Evolutionary conservation across 2,888 invertebrate genomes (phyloP).

Genomic region (Chloroclysta siterata): DNA sequence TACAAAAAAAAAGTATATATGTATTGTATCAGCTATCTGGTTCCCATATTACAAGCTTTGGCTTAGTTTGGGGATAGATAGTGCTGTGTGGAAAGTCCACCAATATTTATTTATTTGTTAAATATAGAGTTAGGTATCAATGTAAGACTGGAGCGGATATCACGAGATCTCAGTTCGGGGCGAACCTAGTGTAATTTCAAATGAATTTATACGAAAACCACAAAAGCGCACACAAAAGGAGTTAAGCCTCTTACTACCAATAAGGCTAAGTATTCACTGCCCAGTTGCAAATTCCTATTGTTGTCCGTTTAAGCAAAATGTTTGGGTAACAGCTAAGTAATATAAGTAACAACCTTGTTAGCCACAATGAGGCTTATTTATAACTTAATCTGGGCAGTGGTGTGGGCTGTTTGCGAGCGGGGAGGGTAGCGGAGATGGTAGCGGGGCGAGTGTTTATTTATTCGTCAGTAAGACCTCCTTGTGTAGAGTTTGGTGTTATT

Average conservation of each 20-base stretch:
- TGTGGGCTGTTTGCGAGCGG: slow-evolving; percentile 12
- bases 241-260: slow-evolving; percentile 3
- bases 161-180: too few relatives aligned
- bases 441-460: neutral
- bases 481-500: too few relatives aligned
- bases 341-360: slow-evolving; percentile 59
- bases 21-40: too few relatives aligned
- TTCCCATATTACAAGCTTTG: too few relatives aligned
- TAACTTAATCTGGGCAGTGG: slow-evolving; percentile 48
- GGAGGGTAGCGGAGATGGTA: slow-evolving; percentile 5
- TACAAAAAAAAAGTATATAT: too few relatives aligned
- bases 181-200: too few relatives aligned
- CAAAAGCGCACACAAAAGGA: neutral
- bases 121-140: too few relatives aligned
- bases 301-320: slow-evolving; percentile 39
- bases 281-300: slow-evolving; percentile 35
- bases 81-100: too few relatives aligned
- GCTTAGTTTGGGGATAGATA: too few relatives aligned
- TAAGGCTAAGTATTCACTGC: slow-evolving; percentile 30
- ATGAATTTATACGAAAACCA: neutral
- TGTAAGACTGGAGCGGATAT: too few relatives aligned
- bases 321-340: slow-evolving; percentile 32
- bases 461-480: neutral
- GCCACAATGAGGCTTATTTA: slow-evolving; percentile 48
- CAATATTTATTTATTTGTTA: too few relatives aligned